Evolutionary conservation across 2,113 vertebrate genomes (phyloP), one percentile per base, ranked within the genome.

Genomic region (Electrona antarctica): DNA sequence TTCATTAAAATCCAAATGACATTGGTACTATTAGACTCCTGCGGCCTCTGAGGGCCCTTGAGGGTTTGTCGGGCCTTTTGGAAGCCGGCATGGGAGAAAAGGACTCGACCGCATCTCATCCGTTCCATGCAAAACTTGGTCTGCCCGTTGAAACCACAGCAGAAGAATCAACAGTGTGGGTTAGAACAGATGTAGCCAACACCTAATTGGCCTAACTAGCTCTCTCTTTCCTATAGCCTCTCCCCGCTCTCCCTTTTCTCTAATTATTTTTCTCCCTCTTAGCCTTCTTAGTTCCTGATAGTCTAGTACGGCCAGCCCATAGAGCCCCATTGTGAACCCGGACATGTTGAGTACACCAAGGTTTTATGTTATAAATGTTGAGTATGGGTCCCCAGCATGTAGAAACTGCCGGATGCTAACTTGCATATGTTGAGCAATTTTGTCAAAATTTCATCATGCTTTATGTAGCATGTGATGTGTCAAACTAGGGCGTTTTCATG

Each of bases 111-210:
- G 12, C 86, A 86, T 67, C 70, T 88, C 47, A 85, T 82, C 64
- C 76, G 65, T 80, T 87, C 78, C 77, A 83, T 78, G 74, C 66
- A 72, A 67, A 78, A 56, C 55, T 41, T n/a, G 54, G 65, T 77
- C 67, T 80, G 77, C 75, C 77, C 71, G 70, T 57, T 41, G 5
- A 41, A 48, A 87, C 88, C 87, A 60, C 87, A 79, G 69, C 84
- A 75, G 65, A 82, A 90, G 82, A 64, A 83, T 80, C 52, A 75
- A 54, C 76, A 85, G 88, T 77, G 78, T 77, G 77, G 70, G 63
- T 73, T 54, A 59, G 67, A 86, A 76, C 80, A 81, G 71, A 79
- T 86, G 80, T 84, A 81, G 80, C 83, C 81, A 81, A 81, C 86
- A 87, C 85, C 85, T 86, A 87, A 89, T 64, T 77, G 80, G 78